Percentiles rank a stretch among this genome's conserved stretches.
Evolutionary conservation across 92 coral and sea anemone species (phyloP).

Genomic region (Zoanthus gigantus): DNA sequence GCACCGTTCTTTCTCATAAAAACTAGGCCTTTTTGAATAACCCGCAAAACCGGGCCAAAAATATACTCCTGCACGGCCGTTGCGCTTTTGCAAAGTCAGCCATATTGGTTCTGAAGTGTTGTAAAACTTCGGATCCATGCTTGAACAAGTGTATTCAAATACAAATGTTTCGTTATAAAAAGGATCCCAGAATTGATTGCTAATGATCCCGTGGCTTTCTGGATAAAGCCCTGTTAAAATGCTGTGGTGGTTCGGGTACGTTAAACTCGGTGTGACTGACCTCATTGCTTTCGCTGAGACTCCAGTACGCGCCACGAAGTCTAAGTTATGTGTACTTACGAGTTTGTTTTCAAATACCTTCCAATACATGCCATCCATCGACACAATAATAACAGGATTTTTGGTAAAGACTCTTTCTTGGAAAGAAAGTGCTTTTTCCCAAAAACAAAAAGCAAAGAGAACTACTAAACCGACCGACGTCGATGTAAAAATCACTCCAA

Average conservation of each 20-base stretch:
- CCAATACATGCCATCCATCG: constrained; percentile 47
- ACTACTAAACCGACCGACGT: background rate
- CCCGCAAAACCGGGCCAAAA: constrained; percentile 58
- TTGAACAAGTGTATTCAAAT: constrained; percentile 35
- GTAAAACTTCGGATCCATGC: constrained; percentile 54
- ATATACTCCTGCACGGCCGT: constrained; percentile 35
- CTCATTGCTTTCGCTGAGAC: constrained; percentile 37
- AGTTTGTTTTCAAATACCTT: background rate
- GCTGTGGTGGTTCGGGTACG: constrained; percentile 59
- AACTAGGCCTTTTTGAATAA: constrained; percentile 37
- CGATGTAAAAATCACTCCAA: background rate
- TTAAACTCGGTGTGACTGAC: constrained; percentile 31
- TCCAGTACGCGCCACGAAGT: constrained; percentile 56
- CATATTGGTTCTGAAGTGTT: constrained; percentile 55
- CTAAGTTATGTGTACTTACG: constrained; percentile 29
- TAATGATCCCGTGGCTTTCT: constrained; percentile 53
- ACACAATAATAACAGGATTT: constrained; percentile 39
- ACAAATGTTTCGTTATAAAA: constrained; percentile 42
- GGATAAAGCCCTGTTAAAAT: constrained; percentile 51
- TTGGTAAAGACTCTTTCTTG: background rate
- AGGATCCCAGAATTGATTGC: constrained; percentile 52
- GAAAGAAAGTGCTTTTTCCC: background rate
- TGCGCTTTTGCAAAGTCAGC: constrained; percentile 48
- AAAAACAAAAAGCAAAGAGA: background rate
- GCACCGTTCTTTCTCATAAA: constrained; percentile 34